Evolutionary conservation across 2,888 invertebrate species (phyloP).

Genomic region (Griposia aprilina): DNA sequence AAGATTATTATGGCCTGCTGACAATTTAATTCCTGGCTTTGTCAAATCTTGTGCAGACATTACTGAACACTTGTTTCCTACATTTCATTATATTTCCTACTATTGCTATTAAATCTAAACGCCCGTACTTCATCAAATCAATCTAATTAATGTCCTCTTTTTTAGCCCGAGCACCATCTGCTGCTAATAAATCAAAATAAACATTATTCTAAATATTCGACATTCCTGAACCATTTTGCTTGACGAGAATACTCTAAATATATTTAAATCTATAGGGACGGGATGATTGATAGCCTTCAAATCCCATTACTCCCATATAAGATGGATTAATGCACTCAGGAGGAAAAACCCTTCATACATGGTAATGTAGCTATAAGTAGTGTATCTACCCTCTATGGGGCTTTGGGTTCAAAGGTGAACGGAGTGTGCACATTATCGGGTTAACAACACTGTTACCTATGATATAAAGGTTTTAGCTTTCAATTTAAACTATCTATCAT

Average conservation of each 20-base stretch:
- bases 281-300: constrained; percentile 71
- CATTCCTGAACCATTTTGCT: constrained; percentile 26
- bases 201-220: constrained; percentile 23
- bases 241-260: constrained; percentile 5
- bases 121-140: constrained; percentile 20
- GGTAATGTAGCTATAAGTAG: constrained; percentile 56
- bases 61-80: not conserved
- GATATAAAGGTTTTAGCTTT: not conserved
- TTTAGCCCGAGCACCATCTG: constrained; percentile 33
- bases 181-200: constrained; percentile 43
- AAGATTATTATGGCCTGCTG: not conserved
- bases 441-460: no score
- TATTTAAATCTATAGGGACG: constrained; percentile 54
- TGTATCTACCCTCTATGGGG: constrained; percentile 43
- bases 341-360: constrained; percentile 70
- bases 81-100: not conserved
- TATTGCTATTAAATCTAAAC: constrained; percentile 23
- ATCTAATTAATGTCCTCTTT: constrained; percentile 6
- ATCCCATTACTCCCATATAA: constrained; percentile 63
- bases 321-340: constrained; percentile 73
- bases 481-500: not conserved
- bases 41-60: not conserved
- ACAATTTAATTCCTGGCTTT: not conserved
- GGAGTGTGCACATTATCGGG: constrained; percentile 22
- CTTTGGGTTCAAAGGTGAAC: constrained; percentile 42